Percentiles rank a stretch among this genome's conserved stretches.
Conservation (phyloP, 2,113 vertebrate species). For the human region DNA sequence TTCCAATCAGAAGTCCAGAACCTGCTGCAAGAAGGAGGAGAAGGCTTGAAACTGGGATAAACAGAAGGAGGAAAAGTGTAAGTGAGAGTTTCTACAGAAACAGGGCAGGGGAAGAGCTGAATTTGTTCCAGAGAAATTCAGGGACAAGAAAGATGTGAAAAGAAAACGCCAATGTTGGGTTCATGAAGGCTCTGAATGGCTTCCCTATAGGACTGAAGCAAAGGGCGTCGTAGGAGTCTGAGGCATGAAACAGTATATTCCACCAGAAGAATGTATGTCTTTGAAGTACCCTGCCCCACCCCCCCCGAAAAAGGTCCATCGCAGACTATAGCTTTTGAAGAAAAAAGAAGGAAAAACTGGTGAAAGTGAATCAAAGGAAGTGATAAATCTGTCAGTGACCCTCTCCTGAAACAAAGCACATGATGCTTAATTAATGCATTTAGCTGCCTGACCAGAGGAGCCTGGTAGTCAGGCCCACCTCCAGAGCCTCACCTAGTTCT, state of each 20-base stretch:
- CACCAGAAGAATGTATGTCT: neutral
- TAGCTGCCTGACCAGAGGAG: conserved; percentile 33
- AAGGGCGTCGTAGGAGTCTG: neutral
- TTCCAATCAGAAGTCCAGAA: neutral
- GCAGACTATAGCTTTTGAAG: conserved; percentile 17
- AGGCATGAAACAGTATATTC: neutral
- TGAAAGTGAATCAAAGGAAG: conserved; percentile 50
- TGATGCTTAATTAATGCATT: conserved; percentile 49
- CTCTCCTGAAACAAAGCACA: conserved; percentile 29
- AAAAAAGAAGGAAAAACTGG: conserved; percentile 37
- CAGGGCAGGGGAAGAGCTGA: neutral
- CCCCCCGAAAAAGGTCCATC: neutral
- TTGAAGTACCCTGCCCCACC: neutral
- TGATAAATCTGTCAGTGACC: conserved; percentile 40
- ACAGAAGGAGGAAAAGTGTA: neutral
- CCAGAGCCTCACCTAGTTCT: neutral
- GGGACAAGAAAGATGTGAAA: neutral
- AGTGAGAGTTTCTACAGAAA: neutral
- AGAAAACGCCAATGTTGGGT: neutral
- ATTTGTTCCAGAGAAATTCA: neutral
- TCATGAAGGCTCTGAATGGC: neutral
- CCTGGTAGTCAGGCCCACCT: neutral
- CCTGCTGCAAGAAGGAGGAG: neutral
- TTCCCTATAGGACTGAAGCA: neutral
- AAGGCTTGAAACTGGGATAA: neutral